These are phyloP conservation scores for Hyles euphorbiae DNA, from an alignment of 1,140 invertebrate genomes.

Conservation along the genomic window DNA sequence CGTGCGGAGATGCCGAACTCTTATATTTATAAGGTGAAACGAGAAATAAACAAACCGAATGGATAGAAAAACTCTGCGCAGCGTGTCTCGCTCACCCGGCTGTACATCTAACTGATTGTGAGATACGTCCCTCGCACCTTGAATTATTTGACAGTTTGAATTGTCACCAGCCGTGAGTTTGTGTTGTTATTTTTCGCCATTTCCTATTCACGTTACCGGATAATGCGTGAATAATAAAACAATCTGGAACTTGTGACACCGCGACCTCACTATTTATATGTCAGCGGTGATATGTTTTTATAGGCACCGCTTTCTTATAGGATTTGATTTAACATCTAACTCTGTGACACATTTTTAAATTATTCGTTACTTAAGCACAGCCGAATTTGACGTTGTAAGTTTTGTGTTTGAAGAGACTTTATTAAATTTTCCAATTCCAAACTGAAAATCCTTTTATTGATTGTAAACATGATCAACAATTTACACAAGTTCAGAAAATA, in stretches of 20 bases:
- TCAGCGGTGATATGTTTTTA: not conserved
- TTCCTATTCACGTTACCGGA: constrained; percentile 27
- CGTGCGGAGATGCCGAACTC: constrained; percentile 59
- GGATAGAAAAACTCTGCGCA: constrained; percentile 52
- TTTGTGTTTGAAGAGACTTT: too few relatives aligned
- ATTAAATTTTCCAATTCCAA: too few relatives aligned
- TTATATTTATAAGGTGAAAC: constrained; percentile 66
- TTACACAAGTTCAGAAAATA: constrained; percentile 6
- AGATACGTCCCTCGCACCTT: constrained; percentile 62
- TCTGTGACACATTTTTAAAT: too few relatives aligned
- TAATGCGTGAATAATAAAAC: constrained; percentile 41
- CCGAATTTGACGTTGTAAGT: too few relatives aligned
- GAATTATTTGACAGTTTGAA: constrained; percentile 70
- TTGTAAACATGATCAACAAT: too few relatives aligned
- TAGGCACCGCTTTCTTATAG: too few relatives aligned
- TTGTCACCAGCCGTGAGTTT: constrained; percentile 51
- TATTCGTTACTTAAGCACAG: too few relatives aligned
- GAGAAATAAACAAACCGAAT: constrained; percentile 64
- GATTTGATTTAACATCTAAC: too few relatives aligned
- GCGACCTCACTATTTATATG: not conserved
- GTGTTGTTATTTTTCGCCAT: constrained; percentile 53
- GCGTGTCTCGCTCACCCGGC: constrained; percentile 41
- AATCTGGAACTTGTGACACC: constrained; percentile 27
- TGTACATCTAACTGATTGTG: constrained; percentile 69
- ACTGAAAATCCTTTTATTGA: too few relatives aligned